A percentile compares a stretch with the other conserved stretches of the same genome.
Evolutionary conservation across 2,797 vertebrate species (phyloP).

Genomic region (Platyrinchus mystaceus): DNA sequence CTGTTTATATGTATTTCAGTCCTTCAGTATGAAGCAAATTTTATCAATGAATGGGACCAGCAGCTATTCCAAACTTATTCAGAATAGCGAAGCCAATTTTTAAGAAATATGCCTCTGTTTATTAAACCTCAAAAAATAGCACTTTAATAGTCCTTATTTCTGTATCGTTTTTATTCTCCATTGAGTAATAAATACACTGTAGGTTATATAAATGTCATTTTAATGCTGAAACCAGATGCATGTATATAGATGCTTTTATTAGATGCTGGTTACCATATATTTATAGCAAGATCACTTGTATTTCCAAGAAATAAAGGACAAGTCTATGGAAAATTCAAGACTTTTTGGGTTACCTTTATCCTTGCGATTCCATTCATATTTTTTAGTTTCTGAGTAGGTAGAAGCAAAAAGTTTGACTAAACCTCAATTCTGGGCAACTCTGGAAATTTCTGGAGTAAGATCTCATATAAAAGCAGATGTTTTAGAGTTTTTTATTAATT

Average conservation of each 20-base stretch:
- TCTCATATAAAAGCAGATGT: neutral
- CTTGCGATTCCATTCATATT: neutral
- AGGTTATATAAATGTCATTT: slow-evolving; percentile 41
- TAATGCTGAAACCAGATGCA: slow-evolving; percentile 58
- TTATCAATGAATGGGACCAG: neutral
- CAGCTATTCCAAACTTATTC: neutral
- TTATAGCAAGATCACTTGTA: neutral
- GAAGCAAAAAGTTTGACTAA: neutral
- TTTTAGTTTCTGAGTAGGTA: neutral
- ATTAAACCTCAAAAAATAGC: slow-evolving; percentile 5
- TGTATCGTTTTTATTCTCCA: slow-evolving; percentile 13
- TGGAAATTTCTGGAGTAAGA: neutral
- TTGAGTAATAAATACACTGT: slow-evolving; percentile 39
- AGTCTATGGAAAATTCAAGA: neutral
- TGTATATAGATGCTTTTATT: slow-evolving; percentile 48
- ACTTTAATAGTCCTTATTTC: slow-evolving; percentile 46
- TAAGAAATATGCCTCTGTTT: neutral
- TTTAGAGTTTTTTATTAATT: neutral
- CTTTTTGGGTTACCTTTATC: neutral
- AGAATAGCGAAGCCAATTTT: neutral
- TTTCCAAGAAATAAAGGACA: slow-evolving; percentile 6
- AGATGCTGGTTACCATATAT: slow-evolving; percentile 1
- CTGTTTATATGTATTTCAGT: neutral
- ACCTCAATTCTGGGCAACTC: neutral
- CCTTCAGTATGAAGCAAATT: neutral